Conservation (phyloP, 2,797 vertebrate genomes). For the Falco biarmicus region DNA sequence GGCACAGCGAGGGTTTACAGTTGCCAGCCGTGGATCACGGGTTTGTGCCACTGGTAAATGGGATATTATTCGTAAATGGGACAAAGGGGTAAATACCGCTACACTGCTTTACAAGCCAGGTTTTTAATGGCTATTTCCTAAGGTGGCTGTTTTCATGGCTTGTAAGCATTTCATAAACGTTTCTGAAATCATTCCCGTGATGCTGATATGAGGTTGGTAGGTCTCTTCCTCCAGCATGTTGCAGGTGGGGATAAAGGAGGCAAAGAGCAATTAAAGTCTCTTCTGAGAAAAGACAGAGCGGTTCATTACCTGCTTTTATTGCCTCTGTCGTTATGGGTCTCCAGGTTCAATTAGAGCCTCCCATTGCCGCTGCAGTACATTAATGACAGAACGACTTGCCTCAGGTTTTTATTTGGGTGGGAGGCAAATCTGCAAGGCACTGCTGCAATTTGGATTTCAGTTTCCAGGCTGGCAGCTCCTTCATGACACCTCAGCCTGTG, state of each 20-base stretch:
- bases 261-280: slow-evolving; percentile 54
- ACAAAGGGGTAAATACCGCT: neutral
- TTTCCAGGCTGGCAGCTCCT: neutral
- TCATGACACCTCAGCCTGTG: neutral
- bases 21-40: neutral
- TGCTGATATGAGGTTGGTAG: neutral
- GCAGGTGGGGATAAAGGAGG: slow-evolving; percentile 44
- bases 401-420: neutral
- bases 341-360: slow-evolving; percentile 60
- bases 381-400: slow-evolving; percentile 51
- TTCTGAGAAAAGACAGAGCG: slow-evolving; percentile 56
- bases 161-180: neutral
- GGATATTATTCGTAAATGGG: neutral
- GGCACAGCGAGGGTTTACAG: fast-evolving
- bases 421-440: neutral
- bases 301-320: slow-evolving; percentile 65
- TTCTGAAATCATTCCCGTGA: neutral
- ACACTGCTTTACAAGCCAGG: neutral
- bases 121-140: slow-evolving; percentile 39
- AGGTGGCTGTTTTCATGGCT: slow-evolving; percentile 8
- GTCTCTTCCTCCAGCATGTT: slow-evolving; percentile 8
- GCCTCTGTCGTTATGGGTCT: slow-evolving; percentile 49
- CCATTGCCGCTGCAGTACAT: slow-evolving; percentile 2
- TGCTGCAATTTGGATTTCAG: neutral
- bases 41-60: neutral